Percentiles rank a stretch among this genome's conserved stretches.
Evolutionary conservation across 2,888 invertebrate genomes (phyloP).

Genomic region (Melipona beecheii): DNA sequence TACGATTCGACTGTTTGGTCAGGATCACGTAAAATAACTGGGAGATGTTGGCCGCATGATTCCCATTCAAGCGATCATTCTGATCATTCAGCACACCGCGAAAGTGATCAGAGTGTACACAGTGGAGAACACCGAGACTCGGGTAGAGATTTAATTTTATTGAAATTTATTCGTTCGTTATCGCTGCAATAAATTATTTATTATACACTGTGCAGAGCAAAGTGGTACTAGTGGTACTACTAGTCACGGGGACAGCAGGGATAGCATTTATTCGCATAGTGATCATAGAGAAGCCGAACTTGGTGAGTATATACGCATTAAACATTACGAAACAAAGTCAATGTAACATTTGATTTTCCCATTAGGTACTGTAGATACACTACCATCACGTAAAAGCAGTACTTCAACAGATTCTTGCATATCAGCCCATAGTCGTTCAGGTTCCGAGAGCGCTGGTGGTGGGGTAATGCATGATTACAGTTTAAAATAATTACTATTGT

Average conservation of each 20-base stretch:
- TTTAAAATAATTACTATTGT: slow-evolving; percentile 12
- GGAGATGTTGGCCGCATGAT: slow-evolving; percentile 80
- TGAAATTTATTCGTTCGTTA: slow-evolving; percentile 17
- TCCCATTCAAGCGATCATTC: slow-evolving; percentile 81
- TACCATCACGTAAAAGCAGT: slow-evolving; percentile 86
- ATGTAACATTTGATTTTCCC: slow-evolving; percentile 4
- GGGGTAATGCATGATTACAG: slow-evolving; percentile 74
- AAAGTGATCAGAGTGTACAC: slow-evolving; percentile 81
- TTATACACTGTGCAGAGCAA: slow-evolving; percentile 73
- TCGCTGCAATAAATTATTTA: slow-evolving; percentile 13
- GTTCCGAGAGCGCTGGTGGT: slow-evolving; percentile 85
- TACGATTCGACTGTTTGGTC: slow-evolving; percentile 80
- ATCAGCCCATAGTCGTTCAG: slow-evolving; percentile 86
- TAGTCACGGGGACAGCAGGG: slow-evolving; percentile 81
- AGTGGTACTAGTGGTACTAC: slow-evolving; percentile 79
- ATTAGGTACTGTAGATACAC: slow-evolving; percentile 75
- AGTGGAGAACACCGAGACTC: slow-evolving; percentile 81
- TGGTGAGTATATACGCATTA: slow-evolving; percentile 66
- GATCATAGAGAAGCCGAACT: slow-evolving; percentile 80
- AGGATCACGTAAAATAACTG: slow-evolving; percentile 75
- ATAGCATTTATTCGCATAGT: slow-evolving; percentile 80
- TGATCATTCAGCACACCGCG: slow-evolving; percentile 81
- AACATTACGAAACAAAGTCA: not conserved
- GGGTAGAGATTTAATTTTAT: slow-evolving; percentile 67
- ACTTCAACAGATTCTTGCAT: slow-evolving; percentile 87